phyloP scores from a whole-genome alignment of 2,113 vertebrate species.

The Catharus fuscescens region DNA sequence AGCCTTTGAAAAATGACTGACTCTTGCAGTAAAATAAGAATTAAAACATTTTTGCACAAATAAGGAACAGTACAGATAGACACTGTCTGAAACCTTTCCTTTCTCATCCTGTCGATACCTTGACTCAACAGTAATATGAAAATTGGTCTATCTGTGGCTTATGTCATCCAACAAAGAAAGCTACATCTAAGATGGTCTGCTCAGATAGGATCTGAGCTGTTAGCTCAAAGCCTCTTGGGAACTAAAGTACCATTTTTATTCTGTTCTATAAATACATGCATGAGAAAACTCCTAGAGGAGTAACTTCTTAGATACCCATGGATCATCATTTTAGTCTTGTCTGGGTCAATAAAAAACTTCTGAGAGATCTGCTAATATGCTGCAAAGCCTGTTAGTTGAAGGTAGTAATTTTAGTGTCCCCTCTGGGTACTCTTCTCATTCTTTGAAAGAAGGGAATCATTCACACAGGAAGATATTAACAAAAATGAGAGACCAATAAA shows the following conservation, averaged over 20 bases:
- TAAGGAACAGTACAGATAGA: slow-evolving; percentile 16
- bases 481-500: slow-evolving; percentile 71
- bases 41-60: not conserved
- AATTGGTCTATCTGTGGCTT: slow-evolving; percentile 41
- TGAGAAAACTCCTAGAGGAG: slow-evolving; percentile 48
- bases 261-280: not conserved
- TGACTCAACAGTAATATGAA: slow-evolving; percentile 33
- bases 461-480: slow-evolving; percentile 48
- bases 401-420: slow-evolving; percentile 51
- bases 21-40: not conserved
- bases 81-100: not conserved
- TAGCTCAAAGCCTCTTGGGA: slow-evolving; percentile 30
- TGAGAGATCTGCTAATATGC: slow-evolving; percentile 56
- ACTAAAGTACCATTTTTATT: slow-evolving; percentile 49
- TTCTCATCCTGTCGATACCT: not conserved
- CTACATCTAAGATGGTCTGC: slow-evolving; percentile 43
- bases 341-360: slow-evolving; percentile 46
- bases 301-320: slow-evolving; percentile 62
- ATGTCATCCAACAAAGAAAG: slow-evolving; percentile 60
- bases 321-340: slow-evolving; percentile 56
- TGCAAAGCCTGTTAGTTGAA: slow-evolving; percentile 24
- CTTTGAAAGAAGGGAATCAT: slow-evolving; percentile 26
- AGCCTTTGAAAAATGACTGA: not conserved
- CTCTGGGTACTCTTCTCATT: slow-evolving; percentile 21
- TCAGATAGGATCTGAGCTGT: not conserved